Percentiles rank a stretch among this genome's conserved stretches.
phyloP scores from a whole-genome alignment of 2,797 vertebrate species.

The Molothrus aeneus region DNA sequence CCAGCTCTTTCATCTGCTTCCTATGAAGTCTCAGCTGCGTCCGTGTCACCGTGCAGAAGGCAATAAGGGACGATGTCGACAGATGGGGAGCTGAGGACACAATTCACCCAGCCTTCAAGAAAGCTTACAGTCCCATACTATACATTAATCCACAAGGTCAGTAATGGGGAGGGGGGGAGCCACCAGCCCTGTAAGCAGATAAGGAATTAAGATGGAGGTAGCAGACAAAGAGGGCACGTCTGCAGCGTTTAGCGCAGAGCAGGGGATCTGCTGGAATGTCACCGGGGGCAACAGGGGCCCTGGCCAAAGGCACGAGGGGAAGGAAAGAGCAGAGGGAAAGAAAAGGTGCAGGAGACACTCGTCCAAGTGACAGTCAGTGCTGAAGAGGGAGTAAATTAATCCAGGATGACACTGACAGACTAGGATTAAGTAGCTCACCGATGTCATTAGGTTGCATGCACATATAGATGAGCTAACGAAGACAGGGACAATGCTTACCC shows the following conservation, averaged over 20 bases:
- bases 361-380: slow-evolving; percentile 43
- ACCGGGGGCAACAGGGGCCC: not conserved
- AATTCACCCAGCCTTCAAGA: slow-evolving; percentile 72
- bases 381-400: slow-evolving; percentile 64
- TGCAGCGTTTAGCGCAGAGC: not conserved
- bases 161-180: slow-evolving; percentile 28
- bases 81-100: slow-evolving; percentile 71
- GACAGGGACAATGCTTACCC: slow-evolving; percentile 57
- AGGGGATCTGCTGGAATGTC: slow-evolving; percentile 61
- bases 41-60: slow-evolving; percentile 47
- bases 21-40: slow-evolving; percentile 46
- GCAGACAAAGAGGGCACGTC: slow-evolving; percentile 53
- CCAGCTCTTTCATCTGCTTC: slow-evolving; percentile 41
- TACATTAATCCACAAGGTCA: slow-evolving; percentile 72
- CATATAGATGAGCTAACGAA: slow-evolving; percentile 57
- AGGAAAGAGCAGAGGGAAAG: slow-evolving; percentile 27
- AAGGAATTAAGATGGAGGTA: slow-evolving; percentile 70
- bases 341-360: slow-evolving; percentile 39
- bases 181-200: slow-evolving; percentile 53
- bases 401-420: slow-evolving; percentile 65
- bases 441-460: slow-evolving; percentile 62
- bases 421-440: slow-evolving; percentile 68
- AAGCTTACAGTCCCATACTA: slow-evolving; percentile 65
- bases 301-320: not conserved
- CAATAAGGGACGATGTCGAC: slow-evolving; percentile 54